Evolutionary conservation across 2,113 vertebrate species (phyloP).

Genomic region (Pluvianellus socialis): DNA sequence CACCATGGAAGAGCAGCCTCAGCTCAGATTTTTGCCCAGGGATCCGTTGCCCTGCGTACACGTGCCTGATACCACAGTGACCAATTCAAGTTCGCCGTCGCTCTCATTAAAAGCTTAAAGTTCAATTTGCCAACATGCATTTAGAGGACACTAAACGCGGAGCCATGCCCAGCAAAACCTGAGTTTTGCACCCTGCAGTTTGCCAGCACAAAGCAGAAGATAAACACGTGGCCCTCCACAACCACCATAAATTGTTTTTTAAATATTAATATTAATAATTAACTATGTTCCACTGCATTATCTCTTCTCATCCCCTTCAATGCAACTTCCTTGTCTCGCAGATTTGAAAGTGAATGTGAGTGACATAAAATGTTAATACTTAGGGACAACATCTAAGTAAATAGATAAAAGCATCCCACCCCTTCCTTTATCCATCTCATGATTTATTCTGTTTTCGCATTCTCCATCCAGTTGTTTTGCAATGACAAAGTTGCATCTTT

Average conservation of each 20-base stretch:
- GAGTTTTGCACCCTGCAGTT: neutral
- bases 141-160: accelerated
- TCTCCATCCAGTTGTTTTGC: neutral
- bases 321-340: neutral
- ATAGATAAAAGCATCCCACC: conserved; percentile 3
- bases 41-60: accelerated
- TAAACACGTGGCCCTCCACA: neutral
- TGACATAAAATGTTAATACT: conserved; percentile 18
- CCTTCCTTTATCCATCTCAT: neutral
- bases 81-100: neutral
- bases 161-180: neutral
- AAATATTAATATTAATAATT: conserved; percentile 45
- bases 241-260: neutral
- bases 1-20: neutral
- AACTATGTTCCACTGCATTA: neutral
- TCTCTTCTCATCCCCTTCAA: neutral
- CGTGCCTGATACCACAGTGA: neutral
- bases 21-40: neutral
- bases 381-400: neutral
- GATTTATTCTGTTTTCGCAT: conserved; percentile 1
- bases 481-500: neutral
- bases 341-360: neutral
- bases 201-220: neutral
- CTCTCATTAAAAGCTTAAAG: neutral
- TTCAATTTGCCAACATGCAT: neutral